A percentile compares a stretch with the other conserved stretches of the same genome.
phyloP scores from a whole-genome alignment of 2,113 vertebrate species.

The Oryzias melastigma region DNA sequence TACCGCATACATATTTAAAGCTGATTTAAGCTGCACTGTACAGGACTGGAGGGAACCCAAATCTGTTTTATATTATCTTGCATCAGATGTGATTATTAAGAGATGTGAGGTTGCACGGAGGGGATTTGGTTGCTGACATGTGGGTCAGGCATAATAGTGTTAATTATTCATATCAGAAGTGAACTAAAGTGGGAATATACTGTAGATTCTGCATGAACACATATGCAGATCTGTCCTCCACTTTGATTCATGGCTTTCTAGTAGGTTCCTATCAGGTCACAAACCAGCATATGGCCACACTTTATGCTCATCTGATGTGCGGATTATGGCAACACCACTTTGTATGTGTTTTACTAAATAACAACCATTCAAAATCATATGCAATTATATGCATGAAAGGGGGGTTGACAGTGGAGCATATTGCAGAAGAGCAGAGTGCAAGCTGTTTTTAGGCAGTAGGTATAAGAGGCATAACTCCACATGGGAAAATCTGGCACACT shows the following conservation, averaged over 20 bases:
- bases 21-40: constrained; percentile 25
- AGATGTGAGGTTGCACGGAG: constrained; percentile 30
- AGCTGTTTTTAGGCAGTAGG: constrained; percentile 61
- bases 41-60: constrained; percentile 34
- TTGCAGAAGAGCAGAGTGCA: constrained; percentile 54
- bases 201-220: constrained; percentile 25
- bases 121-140: constrained; percentile 32
- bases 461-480: constrained; percentile 66
- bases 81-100: constrained; percentile 52
- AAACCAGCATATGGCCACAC: constrained; percentile 15
- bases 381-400: constrained; percentile 39
- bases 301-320: constrained; percentile 14
- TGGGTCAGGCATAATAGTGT: constrained; percentile 51
- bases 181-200: constrained; percentile 29
- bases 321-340: constrained; percentile 14
- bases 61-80: constrained; percentile 29
- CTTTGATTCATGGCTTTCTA: constrained; percentile 36
- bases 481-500: constrained; percentile 60
- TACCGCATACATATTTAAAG: constrained; percentile 55
- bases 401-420: constrained; percentile 54
- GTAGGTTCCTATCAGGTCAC: constrained; percentile 1
- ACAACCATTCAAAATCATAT: constrained; percentile 31
- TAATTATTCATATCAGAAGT: constrained; percentile 55
- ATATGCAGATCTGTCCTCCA: constrained; percentile 25
- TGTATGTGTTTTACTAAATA: constrained; percentile 46